Base-by-base conservation (phyloP, 2,888 invertebrate genomes). In the Serripes groenlandicus region DNA sequence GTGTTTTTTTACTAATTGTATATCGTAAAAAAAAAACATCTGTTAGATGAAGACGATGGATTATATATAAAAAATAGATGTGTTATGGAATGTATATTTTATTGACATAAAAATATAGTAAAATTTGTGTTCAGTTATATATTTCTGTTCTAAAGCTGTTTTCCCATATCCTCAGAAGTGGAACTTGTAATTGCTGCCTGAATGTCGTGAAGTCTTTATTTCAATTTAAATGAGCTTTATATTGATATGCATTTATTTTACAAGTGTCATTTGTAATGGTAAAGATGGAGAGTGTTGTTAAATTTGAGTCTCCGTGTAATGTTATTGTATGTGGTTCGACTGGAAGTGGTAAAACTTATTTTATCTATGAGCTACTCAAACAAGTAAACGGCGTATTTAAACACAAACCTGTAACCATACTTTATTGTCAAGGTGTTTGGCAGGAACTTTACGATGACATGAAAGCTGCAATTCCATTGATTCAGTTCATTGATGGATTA, bases 401-500 rank as follows among this genome's bases (percentile, higher is more conserved):
- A 70, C 69, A 76, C 69, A 60, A 21, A 37, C 76, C 76, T 37
- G 37, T 37, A 42, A 28, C 69, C 35, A 76, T 75, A 34, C 34
- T 66, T 52, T 75, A 75, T 34, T 42, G 66, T 23, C 68, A 75
- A 54, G 66, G 75, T 23, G 60, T 60, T 60, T 60, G 60, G 60
- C 60, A 60, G 30, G 28, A 26, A 60, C 26, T 28, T 26, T 52
- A 58, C 60, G 32, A n/a, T 58, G 73, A 73, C 35, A 73, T 73
- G 60, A 56, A 73, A 60, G 21, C 35, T 5, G 37, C n/a, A 58
- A 58, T 73, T 73, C 32, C 28, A 58, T 35, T 60, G 26, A 73
- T 73, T 32, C 32, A 75, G 35, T 75, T 68, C 28, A 66, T 75
- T 66, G 66, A 75, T 34, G 75, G 75, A 75, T 68, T 75, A 75